phyloP scores from a whole-genome alignment of 2,888 invertebrate species.

The Volucella inanis region DNA sequence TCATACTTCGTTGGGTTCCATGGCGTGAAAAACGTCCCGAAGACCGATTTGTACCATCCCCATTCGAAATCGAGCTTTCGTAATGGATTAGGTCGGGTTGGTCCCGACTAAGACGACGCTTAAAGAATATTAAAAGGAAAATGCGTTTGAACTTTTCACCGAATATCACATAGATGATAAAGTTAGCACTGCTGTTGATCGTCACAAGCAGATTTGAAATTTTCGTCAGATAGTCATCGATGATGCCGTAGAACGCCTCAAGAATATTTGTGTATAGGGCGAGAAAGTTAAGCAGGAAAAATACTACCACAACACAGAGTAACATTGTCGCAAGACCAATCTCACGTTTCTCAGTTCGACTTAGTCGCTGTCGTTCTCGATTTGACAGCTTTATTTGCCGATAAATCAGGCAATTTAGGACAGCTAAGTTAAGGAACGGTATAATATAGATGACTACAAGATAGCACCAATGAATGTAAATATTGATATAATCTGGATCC shows the following conservation, averaged over 20 bases:
- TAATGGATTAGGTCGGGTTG: conserved; percentile 91
- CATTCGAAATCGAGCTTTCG: conserved; percentile 92
- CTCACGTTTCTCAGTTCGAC: conserved; percentile 94
- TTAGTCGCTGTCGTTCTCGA: conserved; percentile 93
- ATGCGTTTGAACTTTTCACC: conserved; percentile 97
- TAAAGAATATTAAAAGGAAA: conserved; percentile 91
- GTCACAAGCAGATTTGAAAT: conserved; percentile 96
- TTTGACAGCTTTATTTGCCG: conserved; percentile 94
- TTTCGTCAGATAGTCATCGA: conserved; percentile 89
- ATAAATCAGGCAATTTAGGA: conserved; percentile 95
- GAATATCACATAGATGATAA: conserved; percentile 98
- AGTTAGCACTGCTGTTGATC: conserved; percentile 98
- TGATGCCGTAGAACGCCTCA: conserved; percentile 89
- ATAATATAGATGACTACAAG: conserved; percentile 96
- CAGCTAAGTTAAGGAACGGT: conserved; percentile 94
- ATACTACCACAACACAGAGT: conserved; percentile 96
- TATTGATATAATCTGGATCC: conserved; percentile 89
- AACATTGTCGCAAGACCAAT: conserved; percentile 97
- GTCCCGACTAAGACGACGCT: conserved; percentile 86
- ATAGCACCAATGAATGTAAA: conserved; percentile 98
- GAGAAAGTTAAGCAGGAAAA: conserved; percentile 95
- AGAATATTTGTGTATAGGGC: conserved; percentile 93
- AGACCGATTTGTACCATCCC: conserved; percentile 86
- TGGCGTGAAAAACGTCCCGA: conserved; percentile 86
- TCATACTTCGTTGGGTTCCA: conserved; percentile 83